A percentile compares a stretch with the other conserved stretches of the same genome.
Conservation (phyloP, 2,113 vertebrate species). For the Blennius ocellaris region DNA sequence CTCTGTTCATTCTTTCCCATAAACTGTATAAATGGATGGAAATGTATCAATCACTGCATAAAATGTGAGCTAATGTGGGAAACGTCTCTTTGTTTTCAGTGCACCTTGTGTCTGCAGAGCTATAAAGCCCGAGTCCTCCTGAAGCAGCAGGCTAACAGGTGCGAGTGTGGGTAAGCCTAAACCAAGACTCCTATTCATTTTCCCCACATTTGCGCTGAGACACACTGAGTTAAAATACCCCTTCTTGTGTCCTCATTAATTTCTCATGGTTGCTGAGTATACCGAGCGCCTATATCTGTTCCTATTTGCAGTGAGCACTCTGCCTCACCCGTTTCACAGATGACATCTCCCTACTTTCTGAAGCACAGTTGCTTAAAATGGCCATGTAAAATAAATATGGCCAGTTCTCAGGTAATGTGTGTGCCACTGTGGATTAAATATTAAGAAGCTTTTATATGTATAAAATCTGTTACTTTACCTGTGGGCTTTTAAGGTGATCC, state of each 20-base stretch:
- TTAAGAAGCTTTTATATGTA: conserved; percentile 61
- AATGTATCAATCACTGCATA: not conserved
- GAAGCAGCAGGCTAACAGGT: conserved; percentile 25
- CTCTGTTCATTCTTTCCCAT: not conserved
- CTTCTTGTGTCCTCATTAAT: conserved; percentile 58
- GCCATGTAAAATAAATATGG: conserved; percentile 54
- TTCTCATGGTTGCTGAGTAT: conserved; percentile 52
- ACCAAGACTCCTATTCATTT: conserved; percentile 18
- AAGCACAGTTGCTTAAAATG: conserved; percentile 48
- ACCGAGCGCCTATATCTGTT: conserved; percentile 24
- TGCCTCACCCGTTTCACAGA: conserved; percentile 53
- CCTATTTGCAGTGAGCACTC: conserved; percentile 55
- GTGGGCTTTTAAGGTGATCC: conserved; percentile 51
- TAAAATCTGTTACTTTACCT: conserved; percentile 32
- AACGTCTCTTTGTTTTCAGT: conserved; percentile 16
- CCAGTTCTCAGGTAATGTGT: conserved; percentile 43
- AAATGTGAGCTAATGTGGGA: conserved; percentile 1
- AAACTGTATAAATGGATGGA: not conserved
- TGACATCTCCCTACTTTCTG: conserved; percentile 44
- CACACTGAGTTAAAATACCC: not conserved
- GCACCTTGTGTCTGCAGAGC: conserved; percentile 6
- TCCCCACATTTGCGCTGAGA: conserved; percentile 11
- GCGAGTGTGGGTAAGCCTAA: conserved; percentile 8
- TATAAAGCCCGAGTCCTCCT: conserved; percentile 31
- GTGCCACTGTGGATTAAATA: conserved; percentile 60